These are phyloP conservation scores for Falcunculus frontatus DNA, from an alignment of 2,113 vertebrate genomes.

Conservation along the genomic window DNA sequence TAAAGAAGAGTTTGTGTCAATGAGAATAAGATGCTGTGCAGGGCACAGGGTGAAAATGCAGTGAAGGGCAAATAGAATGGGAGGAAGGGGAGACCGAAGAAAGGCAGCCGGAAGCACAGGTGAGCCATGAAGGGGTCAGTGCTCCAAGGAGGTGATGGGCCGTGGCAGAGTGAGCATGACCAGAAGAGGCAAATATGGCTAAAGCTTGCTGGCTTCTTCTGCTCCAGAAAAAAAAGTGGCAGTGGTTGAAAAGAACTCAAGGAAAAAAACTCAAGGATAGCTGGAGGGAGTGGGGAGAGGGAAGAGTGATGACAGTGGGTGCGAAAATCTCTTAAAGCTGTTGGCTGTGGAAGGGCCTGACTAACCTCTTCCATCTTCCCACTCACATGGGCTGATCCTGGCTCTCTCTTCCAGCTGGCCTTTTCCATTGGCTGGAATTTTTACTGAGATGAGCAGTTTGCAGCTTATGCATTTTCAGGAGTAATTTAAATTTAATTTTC, in stretches of 20 bases:
- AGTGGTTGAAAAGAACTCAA: background rate
- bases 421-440: background rate
- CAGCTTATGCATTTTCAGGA: background rate
- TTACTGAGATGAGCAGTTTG: background rate
- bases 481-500: constrained; percentile 30
- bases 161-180: background rate
- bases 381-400: background rate
- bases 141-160: rapidly evolving
- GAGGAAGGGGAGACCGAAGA: background rate
- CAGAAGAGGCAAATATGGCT: rapidly evolving
- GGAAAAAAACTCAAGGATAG: background rate
- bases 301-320: background rate
- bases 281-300: background rate
- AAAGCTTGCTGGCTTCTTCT: background rate
- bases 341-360: constrained; percentile 20
- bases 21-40: background rate
- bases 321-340: background rate
- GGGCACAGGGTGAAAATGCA: background rate
- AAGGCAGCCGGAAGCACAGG: background rate
- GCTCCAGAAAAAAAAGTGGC: background rate
- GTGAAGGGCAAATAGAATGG: rapidly evolving
- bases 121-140: background rate
- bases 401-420: constrained; percentile 5
- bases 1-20: background rate
- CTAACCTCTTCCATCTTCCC: constrained; percentile 42